Evolutionary conservation across 2,888 invertebrate species (phyloP).

Genomic region (Craniophora ligustri): DNA sequence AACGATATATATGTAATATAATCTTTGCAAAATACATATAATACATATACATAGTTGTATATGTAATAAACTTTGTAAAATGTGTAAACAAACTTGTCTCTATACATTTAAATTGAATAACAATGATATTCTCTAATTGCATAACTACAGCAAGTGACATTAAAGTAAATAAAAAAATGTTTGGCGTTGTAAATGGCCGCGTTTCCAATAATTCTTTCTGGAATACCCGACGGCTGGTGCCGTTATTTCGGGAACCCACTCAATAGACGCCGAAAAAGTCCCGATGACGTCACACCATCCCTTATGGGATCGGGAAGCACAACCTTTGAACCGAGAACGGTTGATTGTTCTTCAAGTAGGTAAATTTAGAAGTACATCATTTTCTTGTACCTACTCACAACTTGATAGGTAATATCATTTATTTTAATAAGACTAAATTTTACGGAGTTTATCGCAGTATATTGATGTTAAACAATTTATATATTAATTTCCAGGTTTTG

Average conservation of each 20-base stretch:
- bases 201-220: slow-evolving; percentile 23
- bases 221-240: slow-evolving; percentile 30
- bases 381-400: neutral
- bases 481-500: too few species aligned
- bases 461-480: too few species aligned
- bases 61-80: too few species aligned
- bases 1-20: too few species aligned
- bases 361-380: slow-evolving; percentile 11
- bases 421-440: too few species aligned
- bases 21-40: too few species aligned
- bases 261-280: slow-evolving; percentile 38
- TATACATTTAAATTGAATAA: neutral
- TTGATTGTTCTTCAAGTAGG: slow-evolving; percentile 33
- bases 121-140: neutral
- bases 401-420: too few species aligned
- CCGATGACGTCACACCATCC: slow-evolving; percentile 62
- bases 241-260: slow-evolving; percentile 50
- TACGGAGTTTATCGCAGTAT: too few species aligned
- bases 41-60: too few species aligned
- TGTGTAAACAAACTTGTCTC: too few species aligned
- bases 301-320: slow-evolving; percentile 40
- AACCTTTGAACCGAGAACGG: slow-evolving; percentile 45
- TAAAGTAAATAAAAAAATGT: slow-evolving; percentile 20
- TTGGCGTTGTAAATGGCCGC: slow-evolving; percentile 20
- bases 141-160: neutral